Percentiles rank a stretch among this genome's conserved stretches.
These are phyloP conservation scores for Diogma glabrata DNA, from an alignment of 2,888 invertebrate species.

Conservation along the genomic window DNA sequence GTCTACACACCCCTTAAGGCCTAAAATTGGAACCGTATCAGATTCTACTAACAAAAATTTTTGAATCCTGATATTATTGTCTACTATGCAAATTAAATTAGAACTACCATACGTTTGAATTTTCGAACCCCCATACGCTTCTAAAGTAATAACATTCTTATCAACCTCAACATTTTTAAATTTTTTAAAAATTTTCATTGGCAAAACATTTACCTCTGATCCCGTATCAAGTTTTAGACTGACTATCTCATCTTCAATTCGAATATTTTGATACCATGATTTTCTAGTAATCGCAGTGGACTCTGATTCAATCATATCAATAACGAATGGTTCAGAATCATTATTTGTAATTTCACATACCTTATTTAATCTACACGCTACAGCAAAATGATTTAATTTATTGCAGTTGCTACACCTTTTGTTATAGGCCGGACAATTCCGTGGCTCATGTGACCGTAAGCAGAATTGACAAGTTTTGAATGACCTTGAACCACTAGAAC, in stretches of 20 bases:
- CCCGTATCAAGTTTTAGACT: constrained; percentile 14
- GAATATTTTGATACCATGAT: constrained; percentile 1
- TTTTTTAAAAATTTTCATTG: background rate
- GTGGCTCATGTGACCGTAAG: background rate
- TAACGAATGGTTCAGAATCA: no score
- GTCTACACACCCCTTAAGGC: constrained; percentile 11
- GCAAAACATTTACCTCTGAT: constrained; percentile 13
- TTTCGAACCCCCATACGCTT: constrained; percentile 6
- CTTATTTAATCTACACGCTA: background rate
- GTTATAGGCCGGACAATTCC: constrained; percentile 9
- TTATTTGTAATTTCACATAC: constrained; percentile 5
- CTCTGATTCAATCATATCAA: no score
- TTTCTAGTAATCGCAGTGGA: background rate
- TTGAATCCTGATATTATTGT: constrained; percentile 14
- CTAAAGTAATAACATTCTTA: background rate
- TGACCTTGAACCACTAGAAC: no score
- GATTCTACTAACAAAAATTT: constrained; percentile 18
- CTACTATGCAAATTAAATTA: background rate
- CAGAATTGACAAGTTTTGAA: background rate
- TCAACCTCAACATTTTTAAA: background rate
- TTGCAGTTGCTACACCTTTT: background rate
- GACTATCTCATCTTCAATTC: background rate
- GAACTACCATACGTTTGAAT: background rate
- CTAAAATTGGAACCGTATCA: constrained; percentile 12
- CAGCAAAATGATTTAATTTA: constrained; percentile 8